Base-by-base conservation (phyloP, 2,888 invertebrate genomes). In the Drosophila subsilvestris region DNA sequence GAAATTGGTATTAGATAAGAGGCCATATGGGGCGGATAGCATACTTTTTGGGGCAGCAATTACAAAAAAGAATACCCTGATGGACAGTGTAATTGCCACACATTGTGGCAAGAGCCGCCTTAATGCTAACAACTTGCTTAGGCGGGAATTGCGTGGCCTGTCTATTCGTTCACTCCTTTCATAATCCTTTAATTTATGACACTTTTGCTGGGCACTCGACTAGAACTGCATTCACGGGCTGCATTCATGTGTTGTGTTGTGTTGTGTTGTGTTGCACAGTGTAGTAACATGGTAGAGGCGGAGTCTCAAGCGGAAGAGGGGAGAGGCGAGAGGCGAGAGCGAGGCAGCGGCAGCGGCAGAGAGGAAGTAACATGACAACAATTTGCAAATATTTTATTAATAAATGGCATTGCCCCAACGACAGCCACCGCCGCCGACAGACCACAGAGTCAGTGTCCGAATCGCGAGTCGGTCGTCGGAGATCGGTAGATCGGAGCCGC, bases 341-440 rank as follows among this genome's bases (percentile, higher is more conserved):
- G 59, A 45, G 51, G 63, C 47, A 49, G 50, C 49, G 17, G 10
- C n/a, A 20, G 20, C 20, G 22, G 53, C 25, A 44, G 53, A 44
- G 49, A 49, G 43, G 72, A 55, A 48, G 60, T 53, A 74, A 75
- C 84, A 82, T 74, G 85, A 80, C 79, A 85, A 81, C 87, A 89
- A 87, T 89, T 88, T 88, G 88, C 87, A 86, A 83, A 86, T 84
- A 86, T 87, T 85, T 85, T 88, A 88, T 88, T 88, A 89, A 87
- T 89, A 86, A 88, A 88, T 89, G 88, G 63, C 87, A 79, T 82
- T 88, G 88, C 70, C 57, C 63, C 79, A 74, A 62, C 63, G 17
- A 18, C 29, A 29, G 17, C 27, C 10, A 55, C 55, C 43, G 57
- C 49, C 20, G 48, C 59, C 43, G 60, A 43, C 59, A 57, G 51